A percentile compares a stretch with the other conserved stretches of the same genome.
Evolutionary conservation across 2,113 vertebrate genomes (phyloP).

Genomic region (Triplophysa rosa): DNA sequence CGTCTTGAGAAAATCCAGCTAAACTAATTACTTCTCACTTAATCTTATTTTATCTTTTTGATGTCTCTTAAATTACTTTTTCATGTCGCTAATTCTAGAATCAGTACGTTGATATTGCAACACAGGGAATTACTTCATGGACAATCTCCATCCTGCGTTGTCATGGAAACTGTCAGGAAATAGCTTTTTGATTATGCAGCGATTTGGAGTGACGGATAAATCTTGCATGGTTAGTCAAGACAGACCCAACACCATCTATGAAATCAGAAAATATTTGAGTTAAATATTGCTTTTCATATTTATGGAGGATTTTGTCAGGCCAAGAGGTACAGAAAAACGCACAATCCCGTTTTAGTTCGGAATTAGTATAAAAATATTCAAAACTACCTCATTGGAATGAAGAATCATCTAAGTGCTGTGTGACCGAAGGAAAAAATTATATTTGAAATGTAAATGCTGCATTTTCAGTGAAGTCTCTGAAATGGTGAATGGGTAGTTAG

Average conservation of each 20-base stretch:
- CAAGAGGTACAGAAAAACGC: background rate
- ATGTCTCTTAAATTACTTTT: background rate
- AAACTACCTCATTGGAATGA: background rate
- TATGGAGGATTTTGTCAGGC: background rate
- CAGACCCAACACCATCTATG: background rate
- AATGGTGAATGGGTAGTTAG: too few relatives aligned
- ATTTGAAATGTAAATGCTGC: background rate
- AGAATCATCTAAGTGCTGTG: background rate
- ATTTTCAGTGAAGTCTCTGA: too few relatives aligned
- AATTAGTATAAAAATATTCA: background rate
- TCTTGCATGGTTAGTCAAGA: background rate
- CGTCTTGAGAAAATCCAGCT: background rate
- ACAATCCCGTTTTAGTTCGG: too few relatives aligned
- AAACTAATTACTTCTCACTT: background rate
- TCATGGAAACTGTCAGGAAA: slow-evolving; percentile 53
- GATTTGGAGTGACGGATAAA: background rate
- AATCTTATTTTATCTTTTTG: background rate
- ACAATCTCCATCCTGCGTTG: slow-evolving; percentile 44
- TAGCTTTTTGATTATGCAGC: background rate
- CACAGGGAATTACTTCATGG: slow-evolving; percentile 11
- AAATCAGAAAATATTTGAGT: background rate
- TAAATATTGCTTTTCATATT: background rate
- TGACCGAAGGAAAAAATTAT: background rate
- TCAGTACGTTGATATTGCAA: slow-evolving; percentile 27
- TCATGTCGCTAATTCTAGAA: slow-evolving; percentile 7